Conservation (phyloP, 2,888 invertebrate genomes). For the Azorinus chamasolen region DNA sequence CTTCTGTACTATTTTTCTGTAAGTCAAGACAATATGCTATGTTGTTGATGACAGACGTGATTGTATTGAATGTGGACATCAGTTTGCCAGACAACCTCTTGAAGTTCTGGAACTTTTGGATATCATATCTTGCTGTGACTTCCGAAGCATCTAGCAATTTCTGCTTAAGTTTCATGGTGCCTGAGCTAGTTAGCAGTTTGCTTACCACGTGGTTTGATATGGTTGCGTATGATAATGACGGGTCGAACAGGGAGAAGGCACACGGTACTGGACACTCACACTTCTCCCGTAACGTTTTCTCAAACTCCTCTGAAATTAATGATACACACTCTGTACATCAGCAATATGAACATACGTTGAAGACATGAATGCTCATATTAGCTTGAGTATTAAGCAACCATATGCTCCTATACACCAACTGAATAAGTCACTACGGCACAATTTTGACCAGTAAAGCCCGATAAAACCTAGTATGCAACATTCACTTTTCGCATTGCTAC, state of each 20-base stretch:
- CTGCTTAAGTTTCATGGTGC: conserved; percentile 40
- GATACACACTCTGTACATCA: no score
- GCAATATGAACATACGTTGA: no score
- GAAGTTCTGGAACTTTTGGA: conserved; percentile 45
- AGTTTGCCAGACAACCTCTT: conserved; percentile 35
- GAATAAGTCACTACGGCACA: no score
- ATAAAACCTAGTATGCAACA: no score
- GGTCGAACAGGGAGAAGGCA: conserved; percentile 73
- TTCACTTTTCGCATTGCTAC: no score
- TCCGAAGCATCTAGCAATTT: conserved; percentile 66
- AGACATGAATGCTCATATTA: no score
- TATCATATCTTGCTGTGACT: conserved; percentile 69
- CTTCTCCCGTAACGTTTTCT: conserved; percentile 15
- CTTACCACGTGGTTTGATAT: conserved; percentile 73
- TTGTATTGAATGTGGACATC: conserved; percentile 25
- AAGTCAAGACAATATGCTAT: conserved; percentile 47
- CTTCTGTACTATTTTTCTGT: conserved; percentile 46
- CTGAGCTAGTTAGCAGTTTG: conserved; percentile 61
- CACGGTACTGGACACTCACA: conserved; percentile 80
- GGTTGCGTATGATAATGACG: conserved; percentile 77
- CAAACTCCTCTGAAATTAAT: conserved; percentile 38
- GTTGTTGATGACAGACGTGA: conserved; percentile 46
- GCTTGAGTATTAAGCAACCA: no score
- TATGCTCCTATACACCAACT: no score
- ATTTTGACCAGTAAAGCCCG: no score